Conservation (phyloP, 1,140 invertebrate genomes). For the Drepana arcuata region DNA sequence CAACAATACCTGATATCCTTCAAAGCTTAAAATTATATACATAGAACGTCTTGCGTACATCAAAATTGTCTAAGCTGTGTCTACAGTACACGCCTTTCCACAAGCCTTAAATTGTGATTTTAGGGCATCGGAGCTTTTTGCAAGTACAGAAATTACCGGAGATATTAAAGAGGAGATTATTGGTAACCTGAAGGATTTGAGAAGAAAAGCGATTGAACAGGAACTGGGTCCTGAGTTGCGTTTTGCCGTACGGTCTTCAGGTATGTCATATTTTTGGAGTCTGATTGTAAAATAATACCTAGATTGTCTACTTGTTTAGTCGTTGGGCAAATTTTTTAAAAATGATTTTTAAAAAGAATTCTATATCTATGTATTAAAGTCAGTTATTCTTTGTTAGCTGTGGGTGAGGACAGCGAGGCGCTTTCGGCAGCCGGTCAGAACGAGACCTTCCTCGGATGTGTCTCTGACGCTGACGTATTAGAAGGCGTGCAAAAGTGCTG, state of each 20-base stretch:
- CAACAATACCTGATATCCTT: too few species aligned
- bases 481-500: conserved; percentile 80
- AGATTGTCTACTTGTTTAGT: too few species aligned
- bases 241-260: conserved; percentile 71
- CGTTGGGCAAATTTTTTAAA: too few species aligned
- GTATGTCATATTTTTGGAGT: conserved; percentile 23
- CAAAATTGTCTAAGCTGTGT: too few species aligned
- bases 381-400: too few species aligned
- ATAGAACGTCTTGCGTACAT: too few species aligned
- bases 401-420: conserved; percentile 85
- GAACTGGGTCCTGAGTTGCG: conserved; percentile 33
- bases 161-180: conserved; percentile 40
- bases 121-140: conserved; percentile 41
- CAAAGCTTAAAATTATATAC: too few species aligned
- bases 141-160: conserved; percentile 29
- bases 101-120: conserved; percentile 25
- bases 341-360: too few species aligned
- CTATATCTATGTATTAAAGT: too few species aligned
- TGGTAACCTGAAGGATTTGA: conserved; percentile 31
- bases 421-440: conserved; percentile 90
- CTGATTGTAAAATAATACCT: too few species aligned
- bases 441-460: conserved; percentile 81
- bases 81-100: too few species aligned
- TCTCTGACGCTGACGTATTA: conserved; percentile 69
- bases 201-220: conserved; percentile 25